Evolutionary conservation across 2,113 vertebrate species (phyloP).

Genomic region (human): GRCh38 chr3:67820501-67821000

Average conservation of each 20-base stretch:
- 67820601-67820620: slow-evolving; percentile 66
- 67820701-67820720: not conserved
- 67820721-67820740: slow-evolving; percentile 21
- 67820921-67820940: not conserved
- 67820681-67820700: not conserved
- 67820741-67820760: not conserved
- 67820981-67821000: not conserved
- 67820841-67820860: not conserved
- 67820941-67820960: slow-evolving; percentile 24
- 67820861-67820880: not conserved
- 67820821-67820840: not conserved
- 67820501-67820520: not conserved
- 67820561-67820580: slow-evolving; percentile 60
- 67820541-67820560: slow-evolving; percentile 6
- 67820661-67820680: slow-evolving; percentile 35
- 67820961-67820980: not conserved
- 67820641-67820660: slow-evolving; percentile 73
- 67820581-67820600: slow-evolving; percentile 48
- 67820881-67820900: not conserved
- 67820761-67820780: not conserved
- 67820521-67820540: not conserved
- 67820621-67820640: slow-evolving; percentile 23
- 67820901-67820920: not conserved
- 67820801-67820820: not conserved
- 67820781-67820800: not conserved